Percentiles rank a stretch among this genome's conserved stretches.
Conservation (phyloP, 2,113 vertebrate genomes). For the Pedetes capensis region DNA sequence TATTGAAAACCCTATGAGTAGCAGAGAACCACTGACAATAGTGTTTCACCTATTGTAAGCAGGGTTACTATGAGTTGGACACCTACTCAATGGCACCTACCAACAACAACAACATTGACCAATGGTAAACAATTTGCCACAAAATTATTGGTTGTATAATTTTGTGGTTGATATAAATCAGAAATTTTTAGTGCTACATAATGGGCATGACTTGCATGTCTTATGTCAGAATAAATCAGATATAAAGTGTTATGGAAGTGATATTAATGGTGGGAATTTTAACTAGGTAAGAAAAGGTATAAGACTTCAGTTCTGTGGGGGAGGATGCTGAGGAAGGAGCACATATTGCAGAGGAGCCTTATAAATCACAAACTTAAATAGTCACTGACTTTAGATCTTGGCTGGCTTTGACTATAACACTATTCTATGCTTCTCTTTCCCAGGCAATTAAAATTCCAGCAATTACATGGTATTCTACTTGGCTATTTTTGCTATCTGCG, state of each 20-base stretch:
- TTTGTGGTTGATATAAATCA: neutral
- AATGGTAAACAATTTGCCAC: neutral
- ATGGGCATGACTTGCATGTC: neutral
- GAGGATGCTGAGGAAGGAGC: neutral
- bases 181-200: neutral
- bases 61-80: too few relatives aligned
- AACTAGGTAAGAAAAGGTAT: neutral
- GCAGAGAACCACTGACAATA: too few relatives aligned
- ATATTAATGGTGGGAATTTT: neutral
- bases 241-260: neutral
- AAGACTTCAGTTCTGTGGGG: neutral
- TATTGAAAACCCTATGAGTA: too few relatives aligned
- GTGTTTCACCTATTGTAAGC: too few relatives aligned
- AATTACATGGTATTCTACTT: slow-evolving; percentile 33
- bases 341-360: neutral
- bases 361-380: slow-evolving; percentile 33
- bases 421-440: slow-evolving; percentile 48
- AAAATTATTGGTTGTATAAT: neutral
- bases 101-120: too few relatives aligned
- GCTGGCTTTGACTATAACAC: slow-evolving; percentile 14
- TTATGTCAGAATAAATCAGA: neutral
- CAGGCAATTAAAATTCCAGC: slow-evolving; percentile 60
- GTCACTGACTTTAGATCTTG: slow-evolving; percentile 16
- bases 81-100: too few relatives aligned
- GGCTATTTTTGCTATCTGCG: slow-evolving; percentile 58